Conservation (phyloP, 2,888 invertebrate genomes). For the Cheilosia scutellata region DNA sequence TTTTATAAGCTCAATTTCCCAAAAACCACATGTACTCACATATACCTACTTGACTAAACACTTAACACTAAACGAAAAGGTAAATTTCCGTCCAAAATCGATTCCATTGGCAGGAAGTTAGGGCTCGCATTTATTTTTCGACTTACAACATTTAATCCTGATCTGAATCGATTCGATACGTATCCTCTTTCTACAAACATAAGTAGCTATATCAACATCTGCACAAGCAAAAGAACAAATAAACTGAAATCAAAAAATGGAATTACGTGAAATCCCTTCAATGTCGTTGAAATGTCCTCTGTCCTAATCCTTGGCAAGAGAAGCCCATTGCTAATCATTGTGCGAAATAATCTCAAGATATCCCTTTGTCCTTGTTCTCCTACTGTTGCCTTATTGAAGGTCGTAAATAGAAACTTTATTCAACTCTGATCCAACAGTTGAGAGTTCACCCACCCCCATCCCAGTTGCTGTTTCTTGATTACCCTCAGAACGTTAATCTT, state of each 20-base stretch:
- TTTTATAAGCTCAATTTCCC: too few species aligned
- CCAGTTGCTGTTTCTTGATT: constrained; percentile 27
- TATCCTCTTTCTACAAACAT: constrained; percentile 9
- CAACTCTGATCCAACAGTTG: constrained; percentile 38
- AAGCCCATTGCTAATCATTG: constrained; percentile 59
- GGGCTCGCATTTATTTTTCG: constrained; percentile 8
- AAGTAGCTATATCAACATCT: constrained; percentile 7
- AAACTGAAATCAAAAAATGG: constrained; percentile 24
- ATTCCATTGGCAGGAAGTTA: not conserved
- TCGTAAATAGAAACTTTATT: constrained; percentile 48
- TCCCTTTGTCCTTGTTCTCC: constrained; percentile 19
- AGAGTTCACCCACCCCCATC: constrained; percentile 15
- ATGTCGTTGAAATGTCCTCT: constrained; percentile 43
- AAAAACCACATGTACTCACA: not conserved
- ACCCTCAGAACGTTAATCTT: constrained; percentile 51
- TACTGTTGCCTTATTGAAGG: constrained; percentile 11
- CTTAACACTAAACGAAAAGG: not conserved
- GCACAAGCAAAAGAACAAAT: constrained; percentile 22
- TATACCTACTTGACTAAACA: not conserved
- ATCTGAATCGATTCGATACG: constrained; percentile 22
- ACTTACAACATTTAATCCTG: constrained; percentile 20
- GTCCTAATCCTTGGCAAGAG: constrained; percentile 39
- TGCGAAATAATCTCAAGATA: constrained; percentile 58
- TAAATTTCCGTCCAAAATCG: not conserved
- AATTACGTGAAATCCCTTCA: constrained; percentile 46